Conservation (phyloP, 2,888 invertebrate genomes). For the Pollenia angustigena region DNA sequence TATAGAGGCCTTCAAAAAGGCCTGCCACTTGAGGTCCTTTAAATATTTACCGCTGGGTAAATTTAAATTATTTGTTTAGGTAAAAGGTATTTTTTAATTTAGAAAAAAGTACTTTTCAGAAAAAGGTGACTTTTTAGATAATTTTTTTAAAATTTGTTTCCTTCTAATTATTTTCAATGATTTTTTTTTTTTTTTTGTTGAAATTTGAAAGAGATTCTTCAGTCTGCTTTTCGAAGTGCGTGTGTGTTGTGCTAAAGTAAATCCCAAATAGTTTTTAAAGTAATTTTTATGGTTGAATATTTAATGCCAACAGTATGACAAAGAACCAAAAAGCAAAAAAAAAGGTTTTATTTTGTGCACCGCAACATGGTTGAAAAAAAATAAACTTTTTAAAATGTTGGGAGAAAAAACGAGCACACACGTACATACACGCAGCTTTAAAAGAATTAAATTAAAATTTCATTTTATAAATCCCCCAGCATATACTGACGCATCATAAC, state of each 20-base stretch:
- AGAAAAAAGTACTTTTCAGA: no score
- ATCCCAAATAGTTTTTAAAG: constrained; percentile 35
- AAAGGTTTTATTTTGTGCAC: not conserved
- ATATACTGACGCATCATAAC: constrained; percentile 52
- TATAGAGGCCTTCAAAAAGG: no score
- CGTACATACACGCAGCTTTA: not conserved
- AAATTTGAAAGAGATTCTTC: no score
- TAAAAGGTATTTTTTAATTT: no score
- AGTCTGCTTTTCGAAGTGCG: not conserved
- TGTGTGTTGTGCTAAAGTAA: not conserved
- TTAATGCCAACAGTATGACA: constrained; percentile 22
- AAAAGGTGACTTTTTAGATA: no score
- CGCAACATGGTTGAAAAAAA: not conserved
- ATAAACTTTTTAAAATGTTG: constrained; percentile 45
- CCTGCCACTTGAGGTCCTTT: no score
- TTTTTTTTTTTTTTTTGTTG: no score
- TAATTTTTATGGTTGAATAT: constrained; percentile 25
- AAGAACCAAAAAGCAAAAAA: not conserved
- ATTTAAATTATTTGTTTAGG: no score
- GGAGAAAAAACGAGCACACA: not conserved
- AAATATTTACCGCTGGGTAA: no score
- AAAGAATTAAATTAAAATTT: constrained; percentile 74
- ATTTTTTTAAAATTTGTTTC: no score
- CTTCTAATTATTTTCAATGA: no score
- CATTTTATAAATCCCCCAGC: constrained; percentile 74